Evolutionary conservation across 1,140 invertebrate species (phyloP), one percentile per base, ranked within the genome.

Genomic region (Plectus sambesii): DNA sequence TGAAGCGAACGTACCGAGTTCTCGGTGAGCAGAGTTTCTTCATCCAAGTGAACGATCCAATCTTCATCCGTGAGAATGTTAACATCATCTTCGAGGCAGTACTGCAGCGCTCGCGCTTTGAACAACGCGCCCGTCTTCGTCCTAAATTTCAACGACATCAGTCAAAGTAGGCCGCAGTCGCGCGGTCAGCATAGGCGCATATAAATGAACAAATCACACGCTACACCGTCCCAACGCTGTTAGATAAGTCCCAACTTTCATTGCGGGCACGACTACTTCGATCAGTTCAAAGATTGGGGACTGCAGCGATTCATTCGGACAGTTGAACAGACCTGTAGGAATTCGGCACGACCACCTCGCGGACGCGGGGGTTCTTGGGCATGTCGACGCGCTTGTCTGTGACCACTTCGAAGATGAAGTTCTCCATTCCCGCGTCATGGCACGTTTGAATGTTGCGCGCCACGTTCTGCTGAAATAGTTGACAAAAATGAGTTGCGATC

Each of bases 1-100:
- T n/a, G n/a, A n/a, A 44, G 5, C 17, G 5, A 22, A 22, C 66
- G 60, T 1, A 78, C 79, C 19, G 85, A 83, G 69, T 92, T 88
- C 63, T 88, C 85, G 2, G 90, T 96, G 1, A 97, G 73, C 25
- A 97, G 69, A 0, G 92, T 96, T 72, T 97, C 92, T 74, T 97
- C 92, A 69, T 98, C 92, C 15, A 97, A 74, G 74, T 97, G 92
- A 1, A 97, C 87, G 61, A 98, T 85, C 88, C 88, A 97, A 69
- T 96, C 90, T 54, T 78, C 81, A 61, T 92, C 87, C 9, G 93
- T 69, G 55, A 85, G 42, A 42, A 67, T 64, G 36, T 67, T 66
- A 0, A 74, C 81, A 59, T 80, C 80, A 61, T 85, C 83, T 74
- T 96, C 90, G 9, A 96, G 74, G 66, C 88, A 93, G 70, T 94